These are phyloP conservation scores for Tamandua tetradactyla DNA, from an alignment of 2,797 vertebrate species.

Conservation along the genomic window DNA sequence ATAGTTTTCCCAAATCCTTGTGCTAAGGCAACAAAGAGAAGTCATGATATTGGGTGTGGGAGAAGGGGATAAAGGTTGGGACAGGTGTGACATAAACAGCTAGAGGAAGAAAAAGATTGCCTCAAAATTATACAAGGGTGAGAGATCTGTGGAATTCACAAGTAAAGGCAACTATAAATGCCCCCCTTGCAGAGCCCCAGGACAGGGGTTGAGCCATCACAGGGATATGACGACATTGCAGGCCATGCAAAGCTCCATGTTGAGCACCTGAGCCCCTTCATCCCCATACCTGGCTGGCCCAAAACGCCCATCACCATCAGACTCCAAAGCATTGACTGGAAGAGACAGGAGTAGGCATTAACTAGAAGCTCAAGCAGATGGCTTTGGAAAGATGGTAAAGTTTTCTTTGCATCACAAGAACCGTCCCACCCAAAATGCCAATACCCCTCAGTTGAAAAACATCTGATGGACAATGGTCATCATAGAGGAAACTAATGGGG, in stretches of 20 bases:
- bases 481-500: not conserved
- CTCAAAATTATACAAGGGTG: not conserved
- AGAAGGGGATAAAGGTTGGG: not conserved
- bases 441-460: not conserved
- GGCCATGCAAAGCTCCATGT: not conserved
- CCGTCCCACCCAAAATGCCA: not conserved
- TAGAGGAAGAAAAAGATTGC: not conserved
- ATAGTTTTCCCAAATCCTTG: conserved; percentile 16
- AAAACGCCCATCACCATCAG: not conserved
- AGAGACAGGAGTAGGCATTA: not conserved
- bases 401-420: not conserved
- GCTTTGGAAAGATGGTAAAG: not conserved
- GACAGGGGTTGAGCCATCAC: not conserved
- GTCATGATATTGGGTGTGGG: not conserved
- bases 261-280: not conserved
- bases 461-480: not conserved
- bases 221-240: not conserved
- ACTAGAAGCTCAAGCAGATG: not conserved
- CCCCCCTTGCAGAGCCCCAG: not conserved
- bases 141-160: not conserved
- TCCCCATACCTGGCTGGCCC: not conserved
- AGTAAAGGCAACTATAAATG: not conserved
- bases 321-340: not conserved
- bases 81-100: not conserved
- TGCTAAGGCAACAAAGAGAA: not conserved